Base-by-base conservation (phyloP, 2,797 vertebrate species). In the Anguilla megastoma region DNA sequence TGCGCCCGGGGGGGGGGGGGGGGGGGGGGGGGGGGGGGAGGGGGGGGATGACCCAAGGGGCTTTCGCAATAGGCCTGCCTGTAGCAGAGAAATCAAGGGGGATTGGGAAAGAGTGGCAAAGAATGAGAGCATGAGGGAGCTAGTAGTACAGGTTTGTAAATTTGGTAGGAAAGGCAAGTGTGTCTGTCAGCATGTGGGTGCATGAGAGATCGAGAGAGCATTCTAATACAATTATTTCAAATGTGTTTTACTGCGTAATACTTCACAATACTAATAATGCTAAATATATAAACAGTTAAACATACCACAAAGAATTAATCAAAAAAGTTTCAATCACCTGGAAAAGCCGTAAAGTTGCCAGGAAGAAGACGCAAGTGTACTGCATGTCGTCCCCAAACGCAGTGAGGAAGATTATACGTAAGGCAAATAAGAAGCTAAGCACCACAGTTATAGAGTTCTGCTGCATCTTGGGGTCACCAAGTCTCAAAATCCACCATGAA, bases 141-240 rank as follows among this genome's bases (percentile, higher is more conserved):
- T 16, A 45, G 36, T 36, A 54, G 27, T 21, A 14, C 50, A 82
- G 21, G 79, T 82, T 82, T 82, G 21, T 27, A 45, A 82, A n/a
- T 14, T 33, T 41, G 74, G 36, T 45, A 41, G 88, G 88, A 86
- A 52, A 91, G 88, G 92, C 90, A 91, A 91, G 90, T 87, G 91
- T 93, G 92, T 90, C 87, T 45, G 87, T 69, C 86, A 60, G 21
- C n/a, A 71, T 18, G 41, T 63, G 60, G 24, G 45, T 18, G 66
- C 16, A 69, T 74, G 86, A 7, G 85, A 30, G 85, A n/a, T 41
- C 36, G 45, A 30, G 50, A 52, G 10, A 36, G n/a, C 10, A 63
- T 66, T 10, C 41, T n/a, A 63, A 60, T 58, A 21, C 36, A 21
- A 66, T 0, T 10, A 56, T 16, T 54, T 3, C 14, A 58, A 3